These are phyloP conservation scores for Clytia hemisphaerica DNA, from an alignment of 30 jellyfish, hydroid and myxozoan genomes.

Conservation along the genomic window DNA sequence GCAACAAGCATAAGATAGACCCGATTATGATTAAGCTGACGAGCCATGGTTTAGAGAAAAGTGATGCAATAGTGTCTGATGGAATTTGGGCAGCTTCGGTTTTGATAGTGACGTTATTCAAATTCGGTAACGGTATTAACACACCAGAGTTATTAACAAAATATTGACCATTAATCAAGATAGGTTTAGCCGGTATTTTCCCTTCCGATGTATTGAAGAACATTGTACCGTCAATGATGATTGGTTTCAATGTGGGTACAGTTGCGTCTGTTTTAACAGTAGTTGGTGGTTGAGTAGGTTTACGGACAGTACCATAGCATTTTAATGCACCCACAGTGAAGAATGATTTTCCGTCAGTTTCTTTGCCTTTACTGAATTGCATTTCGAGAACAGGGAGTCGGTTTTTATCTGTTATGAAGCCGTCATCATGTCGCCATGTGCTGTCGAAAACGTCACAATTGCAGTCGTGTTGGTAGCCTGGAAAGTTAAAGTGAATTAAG, in stretches of 20 bases:
- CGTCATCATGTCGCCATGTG: constrained; percentile 80
- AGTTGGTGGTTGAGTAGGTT: constrained; percentile 58
- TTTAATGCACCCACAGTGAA: constrained; percentile 79
- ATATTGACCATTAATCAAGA: too few species aligned
- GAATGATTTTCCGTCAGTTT: constrained; percentile 53
- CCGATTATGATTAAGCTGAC: constrained; percentile 84
- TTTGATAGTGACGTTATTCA: not conserved
- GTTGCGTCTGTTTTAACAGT: constrained; percentile 10
- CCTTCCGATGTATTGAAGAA: too few species aligned
- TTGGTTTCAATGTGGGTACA: constrained; percentile 11
- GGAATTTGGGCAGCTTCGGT: constrained; percentile 32
- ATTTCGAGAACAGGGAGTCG: constrained; percentile 77
- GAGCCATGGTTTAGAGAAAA: constrained; percentile 87
- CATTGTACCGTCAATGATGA: constrained; percentile 9
- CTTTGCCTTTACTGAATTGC: constrained; percentile 60
- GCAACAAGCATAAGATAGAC: constrained; percentile 67
- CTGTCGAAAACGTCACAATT: constrained; percentile 88
- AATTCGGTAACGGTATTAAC: not conserved
- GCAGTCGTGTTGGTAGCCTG: constrained; percentile 81
- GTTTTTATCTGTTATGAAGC: constrained; percentile 67
- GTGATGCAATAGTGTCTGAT: constrained; percentile 58
- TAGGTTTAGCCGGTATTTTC: too few species aligned
- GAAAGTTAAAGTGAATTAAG: not conserved
- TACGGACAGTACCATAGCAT: constrained; percentile 78
- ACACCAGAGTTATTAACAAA: not conserved